Evolutionary conservation across 1,140 invertebrate species (phyloP), one percentile per base, ranked within the genome.

Genomic region (Drosophila asahinai): DNA sequence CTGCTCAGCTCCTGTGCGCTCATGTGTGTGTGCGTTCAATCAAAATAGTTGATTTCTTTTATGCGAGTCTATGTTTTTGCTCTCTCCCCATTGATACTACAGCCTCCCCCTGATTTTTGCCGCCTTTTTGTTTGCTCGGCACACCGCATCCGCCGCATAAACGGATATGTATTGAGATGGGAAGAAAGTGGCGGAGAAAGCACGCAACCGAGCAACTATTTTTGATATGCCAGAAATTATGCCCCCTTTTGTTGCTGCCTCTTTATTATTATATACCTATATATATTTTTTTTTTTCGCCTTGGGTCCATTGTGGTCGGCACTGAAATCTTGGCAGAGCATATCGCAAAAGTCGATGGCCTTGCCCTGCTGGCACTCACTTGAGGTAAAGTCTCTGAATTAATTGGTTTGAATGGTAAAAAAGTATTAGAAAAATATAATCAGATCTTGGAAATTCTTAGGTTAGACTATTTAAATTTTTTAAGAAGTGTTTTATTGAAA

Each of bases 11-110:
- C 49, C 67, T 71, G 67, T 30, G 67, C 71, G 51, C 60, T 76
- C 71, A 72, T 73, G 73, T 76, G 71, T 77, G 74, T 63, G 65
- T 78, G 75, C 59, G 75, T 79, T 79, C 66, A 79, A 79, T 79
- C 77, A 79, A 79, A 79, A 79, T 79, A 79, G 77, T 79, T 79
- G 76, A 79, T 79, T 79, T 79, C 66, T 51, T 79, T 79, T 79
- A 55, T 72, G 75, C 43, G 45, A 54, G 77, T 67, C 63, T 67
- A 60, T 67, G 57, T 19, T 54, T 43, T 30, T n/a, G 33, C 19
- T 15, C 17, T 8, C 9, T 11, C 49, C 12, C 11, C 14, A 8
- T 2, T 22, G 11, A 14, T 6, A 1, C 5, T 5, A 14, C 12
- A 2, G n/a, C n/a, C 22, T 33, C 22, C 25, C 33, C 2, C 25